Conservation (phyloP, 2,888 invertebrate genomes). For the Heteromurus nitidus region DNA sequence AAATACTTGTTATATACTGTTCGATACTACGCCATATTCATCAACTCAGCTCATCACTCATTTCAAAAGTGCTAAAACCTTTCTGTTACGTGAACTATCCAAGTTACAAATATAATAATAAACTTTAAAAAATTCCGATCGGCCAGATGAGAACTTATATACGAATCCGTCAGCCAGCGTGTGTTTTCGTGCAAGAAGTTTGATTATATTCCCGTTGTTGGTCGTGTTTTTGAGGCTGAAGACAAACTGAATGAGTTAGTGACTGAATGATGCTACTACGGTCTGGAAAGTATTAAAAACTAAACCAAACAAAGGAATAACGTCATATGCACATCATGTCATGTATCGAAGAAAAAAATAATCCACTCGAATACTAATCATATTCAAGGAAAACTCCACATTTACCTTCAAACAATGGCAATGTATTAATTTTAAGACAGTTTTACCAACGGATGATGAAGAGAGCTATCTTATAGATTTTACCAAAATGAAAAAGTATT, state of each 20-base stretch:
- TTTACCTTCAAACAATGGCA: conserved; percentile 34
- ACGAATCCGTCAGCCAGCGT: conserved; percentile 39
- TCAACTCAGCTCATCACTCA: conserved; percentile 39
- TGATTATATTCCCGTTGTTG: conserved; percentile 20
- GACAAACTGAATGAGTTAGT: no score
- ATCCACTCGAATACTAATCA: conserved; percentile 1
- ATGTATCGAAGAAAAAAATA: conserved; percentile 17
- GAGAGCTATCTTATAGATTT: conserved; percentile 52
- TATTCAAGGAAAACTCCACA: neutral
- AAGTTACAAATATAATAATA: conserved; percentile 1
- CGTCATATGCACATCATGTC: conserved; percentile 37
- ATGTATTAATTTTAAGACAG: conserved; percentile 49
- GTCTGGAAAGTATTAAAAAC: conserved; percentile 41
- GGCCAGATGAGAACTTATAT: conserved; percentile 40
- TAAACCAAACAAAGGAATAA: conserved; percentile 5
- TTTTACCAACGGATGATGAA: conserved; percentile 44
- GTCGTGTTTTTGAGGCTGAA: no score
- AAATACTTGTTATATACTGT: conserved; percentile 31
- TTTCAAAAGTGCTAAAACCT: conserved; percentile 33
- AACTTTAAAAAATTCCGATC: conserved; percentile 32
- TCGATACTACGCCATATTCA: conserved; percentile 47
- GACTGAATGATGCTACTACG: neutral
- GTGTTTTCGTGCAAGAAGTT: conserved; percentile 31
- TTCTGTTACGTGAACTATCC: conserved; percentile 23
- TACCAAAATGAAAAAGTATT: conserved; percentile 46